These are phyloP conservation scores for Gymnorhina tibicen DNA, from an alignment of 2,113 vertebrate species.

Conservation along the genomic window DNA sequence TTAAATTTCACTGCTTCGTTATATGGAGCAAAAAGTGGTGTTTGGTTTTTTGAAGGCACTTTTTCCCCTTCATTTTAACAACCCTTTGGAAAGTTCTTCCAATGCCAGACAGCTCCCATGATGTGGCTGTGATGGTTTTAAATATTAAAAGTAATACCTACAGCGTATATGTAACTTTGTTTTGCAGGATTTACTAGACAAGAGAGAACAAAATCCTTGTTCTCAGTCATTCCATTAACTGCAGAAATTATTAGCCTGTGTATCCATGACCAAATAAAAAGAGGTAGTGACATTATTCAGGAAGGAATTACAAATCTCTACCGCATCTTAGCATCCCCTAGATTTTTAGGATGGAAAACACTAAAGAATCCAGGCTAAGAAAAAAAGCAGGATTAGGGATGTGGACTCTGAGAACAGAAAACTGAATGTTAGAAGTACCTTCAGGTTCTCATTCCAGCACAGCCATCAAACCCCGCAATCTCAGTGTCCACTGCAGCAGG, in stretches of 20 bases:
- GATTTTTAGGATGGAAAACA: background rate
- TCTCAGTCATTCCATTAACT: background rate
- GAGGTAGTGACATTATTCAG: background rate
- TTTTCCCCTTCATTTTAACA: background rate
- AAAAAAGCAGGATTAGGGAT: background rate
- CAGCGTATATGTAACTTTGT: background rate
- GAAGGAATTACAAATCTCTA: background rate
- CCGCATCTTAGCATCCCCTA: background rate
- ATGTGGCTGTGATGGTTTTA: background rate
- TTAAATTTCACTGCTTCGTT: background rate
- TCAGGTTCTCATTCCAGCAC: background rate
- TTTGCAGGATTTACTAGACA: background rate
- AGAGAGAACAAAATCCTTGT: background rate
- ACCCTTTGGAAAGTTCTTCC: background rate
- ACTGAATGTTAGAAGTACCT: background rate
- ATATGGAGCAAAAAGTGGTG: background rate
- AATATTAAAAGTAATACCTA: background rate
- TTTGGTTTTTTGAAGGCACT: background rate
- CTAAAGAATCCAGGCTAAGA: background rate
- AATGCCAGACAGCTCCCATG: background rate
- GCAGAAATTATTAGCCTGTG: background rate
- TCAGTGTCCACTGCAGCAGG: background rate
- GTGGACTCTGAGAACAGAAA: background rate
- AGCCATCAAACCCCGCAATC: background rate
- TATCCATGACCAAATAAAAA: background rate